Evolutionary conservation across 2,888 invertebrate genomes (phyloP).

Genomic region (Pachycephus smyrnensis): DNA sequence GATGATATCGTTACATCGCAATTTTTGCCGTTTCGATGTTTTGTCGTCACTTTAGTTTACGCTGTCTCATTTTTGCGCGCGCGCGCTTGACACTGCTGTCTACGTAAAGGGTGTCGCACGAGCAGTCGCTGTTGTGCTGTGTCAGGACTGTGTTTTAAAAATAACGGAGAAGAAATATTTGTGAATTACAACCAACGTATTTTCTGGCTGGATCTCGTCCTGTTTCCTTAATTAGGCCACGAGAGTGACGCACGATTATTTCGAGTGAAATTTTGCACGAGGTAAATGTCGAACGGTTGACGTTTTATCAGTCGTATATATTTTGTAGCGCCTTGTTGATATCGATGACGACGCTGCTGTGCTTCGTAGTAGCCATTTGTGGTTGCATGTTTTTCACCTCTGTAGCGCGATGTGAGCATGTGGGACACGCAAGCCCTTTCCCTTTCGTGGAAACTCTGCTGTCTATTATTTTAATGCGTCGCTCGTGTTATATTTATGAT

Average conservation of each 20-base stretch:
- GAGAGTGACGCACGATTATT: neutral
- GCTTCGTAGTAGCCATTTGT: neutral
- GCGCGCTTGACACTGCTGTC: neutral
- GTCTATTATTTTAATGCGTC: neutral
- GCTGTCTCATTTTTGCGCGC: neutral
- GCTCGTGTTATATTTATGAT: neutral
- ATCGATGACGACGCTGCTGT: neutral
- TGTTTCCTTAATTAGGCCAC: neutral
- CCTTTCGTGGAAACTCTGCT: neutral
- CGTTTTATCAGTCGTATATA: neutral
- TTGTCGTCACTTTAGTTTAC: constrained; percentile 1
- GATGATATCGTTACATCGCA: constrained; percentile 9
- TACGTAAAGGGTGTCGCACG: neutral
- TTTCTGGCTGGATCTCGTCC: neutral
- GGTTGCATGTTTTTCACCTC: neutral
- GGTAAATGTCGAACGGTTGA: neutral
- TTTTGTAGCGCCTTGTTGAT: neutral
- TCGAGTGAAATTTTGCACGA: neutral
- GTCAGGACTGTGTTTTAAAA: neutral
- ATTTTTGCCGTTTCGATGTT: neutral
- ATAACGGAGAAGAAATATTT: neutral
- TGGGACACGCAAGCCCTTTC: neutral
- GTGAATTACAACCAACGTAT: neutral
- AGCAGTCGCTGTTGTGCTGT: neutral
- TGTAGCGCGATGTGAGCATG: neutral